phyloP scores from a whole-genome alignment of 2,113 vertebrate genomes.

The Scophthalmus maximus region DNA sequence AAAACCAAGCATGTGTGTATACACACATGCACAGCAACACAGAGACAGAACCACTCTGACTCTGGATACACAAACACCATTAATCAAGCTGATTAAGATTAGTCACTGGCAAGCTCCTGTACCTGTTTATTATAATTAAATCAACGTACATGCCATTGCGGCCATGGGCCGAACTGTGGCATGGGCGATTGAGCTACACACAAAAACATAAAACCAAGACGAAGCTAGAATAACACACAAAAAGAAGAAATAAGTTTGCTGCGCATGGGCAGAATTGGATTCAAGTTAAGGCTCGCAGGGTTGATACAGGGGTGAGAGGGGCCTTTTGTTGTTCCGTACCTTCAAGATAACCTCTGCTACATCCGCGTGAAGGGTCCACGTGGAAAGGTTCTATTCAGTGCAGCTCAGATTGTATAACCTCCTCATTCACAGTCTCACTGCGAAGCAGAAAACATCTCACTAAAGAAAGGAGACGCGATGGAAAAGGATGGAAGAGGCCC shows the following conservation, averaged over 20 bases:
- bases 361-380: conserved; percentile 16
- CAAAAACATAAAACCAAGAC: conserved; percentile 15
- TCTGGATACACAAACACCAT: conserved; percentile 75
- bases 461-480: conserved; percentile 36
- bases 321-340: conserved; percentile 49
- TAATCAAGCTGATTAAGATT: conserved; percentile 81
- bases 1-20: conserved; percentile 35
- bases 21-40: conserved; percentile 23
- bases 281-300: conserved; percentile 2
- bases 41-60: conserved; percentile 38
- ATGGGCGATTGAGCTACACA: conserved; percentile 27
- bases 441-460: conserved; percentile 29
- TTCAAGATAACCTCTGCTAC: conserved; percentile 50
- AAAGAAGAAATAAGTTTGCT: background rate
- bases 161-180: conserved; percentile 17
- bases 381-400: conserved; percentile 42
- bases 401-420: conserved; percentile 53
- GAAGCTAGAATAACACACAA: conserved; percentile 22
- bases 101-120: conserved; percentile 67
- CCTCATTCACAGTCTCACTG: conserved; percentile 32
- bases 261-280: conserved; percentile 38
- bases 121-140: conserved; percentile 81
- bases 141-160: conserved; percentile 67
- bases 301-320: conserved; percentile 47
- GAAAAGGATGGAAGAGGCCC: conserved; percentile 32